Conservation (phyloP, 2,888 invertebrate species). For the Nysson spinosus region DNA sequence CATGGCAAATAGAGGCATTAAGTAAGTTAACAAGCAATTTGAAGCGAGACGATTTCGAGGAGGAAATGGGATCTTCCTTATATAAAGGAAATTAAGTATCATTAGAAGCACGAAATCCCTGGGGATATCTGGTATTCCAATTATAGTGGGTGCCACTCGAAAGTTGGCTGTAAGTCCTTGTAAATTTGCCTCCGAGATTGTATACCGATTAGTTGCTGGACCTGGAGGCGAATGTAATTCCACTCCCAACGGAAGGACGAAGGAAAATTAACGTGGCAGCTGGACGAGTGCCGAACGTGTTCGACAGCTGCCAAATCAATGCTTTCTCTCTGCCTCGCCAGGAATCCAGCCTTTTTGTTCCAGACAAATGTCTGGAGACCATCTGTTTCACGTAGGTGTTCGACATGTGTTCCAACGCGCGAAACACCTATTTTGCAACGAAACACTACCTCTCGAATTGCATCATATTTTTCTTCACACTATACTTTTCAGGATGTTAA, state of each 20-base stretch:
- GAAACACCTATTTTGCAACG: background rate
- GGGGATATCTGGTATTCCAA: conserved; percentile 38
- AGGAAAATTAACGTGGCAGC: conserved; percentile 62
- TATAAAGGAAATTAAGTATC: conserved; percentile 32
- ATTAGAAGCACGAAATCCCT: conserved; percentile 8
- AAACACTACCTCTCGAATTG: conserved; percentile 13
- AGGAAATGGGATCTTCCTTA: too few species aligned
- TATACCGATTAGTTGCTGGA: conserved; percentile 54
- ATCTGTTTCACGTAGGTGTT: conserved; percentile 52
- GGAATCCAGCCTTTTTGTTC: conserved; percentile 23
- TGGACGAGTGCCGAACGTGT: conserved; percentile 65
- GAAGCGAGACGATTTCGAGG: too few species aligned
- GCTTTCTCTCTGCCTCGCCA: conserved; percentile 13
- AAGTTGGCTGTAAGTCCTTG: conserved; percentile 42
- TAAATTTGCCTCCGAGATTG: conserved; percentile 54
- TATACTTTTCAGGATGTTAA: too few species aligned
- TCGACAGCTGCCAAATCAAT: conserved; percentile 72
- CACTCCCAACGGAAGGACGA: conserved; percentile 35
- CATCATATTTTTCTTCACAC: too few species aligned
- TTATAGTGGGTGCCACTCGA: conserved; percentile 29
- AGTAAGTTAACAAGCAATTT: too few species aligned
- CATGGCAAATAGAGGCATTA: too few species aligned
- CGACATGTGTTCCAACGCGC: conserved; percentile 42
- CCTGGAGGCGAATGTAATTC: conserved; percentile 47
- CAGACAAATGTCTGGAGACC: conserved; percentile 50